Conservation (phyloP, 1,140 invertebrate species). For the Euwallacea fornicatus region DNA sequence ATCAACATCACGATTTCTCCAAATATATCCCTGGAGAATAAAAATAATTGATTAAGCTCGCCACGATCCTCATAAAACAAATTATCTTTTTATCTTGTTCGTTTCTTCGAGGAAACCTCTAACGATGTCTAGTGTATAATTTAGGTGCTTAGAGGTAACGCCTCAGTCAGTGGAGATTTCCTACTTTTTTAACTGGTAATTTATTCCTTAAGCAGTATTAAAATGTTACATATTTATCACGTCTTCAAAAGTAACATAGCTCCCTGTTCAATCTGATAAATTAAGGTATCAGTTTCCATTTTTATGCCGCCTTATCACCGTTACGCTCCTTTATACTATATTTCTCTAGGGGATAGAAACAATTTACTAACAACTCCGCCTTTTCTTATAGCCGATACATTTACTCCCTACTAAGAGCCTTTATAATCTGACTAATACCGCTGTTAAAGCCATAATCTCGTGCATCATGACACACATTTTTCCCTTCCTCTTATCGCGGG, state of each 20-base stretch:
- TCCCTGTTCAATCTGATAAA: conserved; percentile 11
- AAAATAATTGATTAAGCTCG: conserved; percentile 25
- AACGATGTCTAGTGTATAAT: conserved; percentile 13
- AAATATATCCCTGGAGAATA: conserved; percentile 16
- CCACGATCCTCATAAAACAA: conserved; percentile 25
- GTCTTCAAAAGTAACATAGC: not conserved
- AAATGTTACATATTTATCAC: conserved; percentile 1
- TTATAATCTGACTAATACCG: too few species aligned
- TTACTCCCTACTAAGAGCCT: too few species aligned
- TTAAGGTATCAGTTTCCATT: conserved; percentile 23
- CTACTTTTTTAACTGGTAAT: not conserved
- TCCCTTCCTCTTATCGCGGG: too few species aligned
- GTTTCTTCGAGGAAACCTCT: conserved; percentile 13
- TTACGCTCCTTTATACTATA: conserved; percentile 7
- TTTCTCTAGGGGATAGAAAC: conserved; percentile 20
- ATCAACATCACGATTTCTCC: conserved; percentile 22
- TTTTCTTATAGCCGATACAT: not conserved
- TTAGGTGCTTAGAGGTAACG: conserved; percentile 1
- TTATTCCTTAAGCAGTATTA: not conserved
- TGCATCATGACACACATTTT: too few species aligned
- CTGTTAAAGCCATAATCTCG: too few species aligned
- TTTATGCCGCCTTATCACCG: conserved; percentile 16
- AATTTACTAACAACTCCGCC: conserved; percentile 16
- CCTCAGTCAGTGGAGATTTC: not conserved
- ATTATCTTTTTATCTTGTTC: conserved; percentile 23